Conservation (phyloP, 2,888 invertebrate genomes). For the Terebella lapidaria region DNA sequence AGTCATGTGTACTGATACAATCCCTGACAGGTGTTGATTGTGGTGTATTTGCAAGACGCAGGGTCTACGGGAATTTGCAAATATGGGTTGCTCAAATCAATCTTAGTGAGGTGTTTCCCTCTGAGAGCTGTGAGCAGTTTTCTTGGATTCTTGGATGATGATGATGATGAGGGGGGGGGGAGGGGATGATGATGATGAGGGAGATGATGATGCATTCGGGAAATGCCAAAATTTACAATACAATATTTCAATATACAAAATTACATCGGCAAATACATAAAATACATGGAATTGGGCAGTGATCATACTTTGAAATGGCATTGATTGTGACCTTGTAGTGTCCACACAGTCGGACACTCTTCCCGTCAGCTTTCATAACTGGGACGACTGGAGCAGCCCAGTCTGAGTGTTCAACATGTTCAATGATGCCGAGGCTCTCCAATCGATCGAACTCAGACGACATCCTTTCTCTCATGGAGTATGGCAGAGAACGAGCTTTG, state of each 20-base stretch:
- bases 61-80: background rate
- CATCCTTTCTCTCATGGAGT: slow-evolving; percentile 9
- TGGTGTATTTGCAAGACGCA: background rate
- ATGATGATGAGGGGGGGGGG: too few relatives aligned
- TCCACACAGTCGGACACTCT: slow-evolving; percentile 16
- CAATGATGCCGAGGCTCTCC: slow-evolving; percentile 5
- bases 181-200: too few relatives aligned
- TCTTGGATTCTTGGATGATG: slow-evolving; percentile 15
- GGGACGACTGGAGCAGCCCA: slow-evolving; percentile 26
- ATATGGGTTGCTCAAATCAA: slow-evolving; percentile 30
- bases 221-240: too few relatives aligned
- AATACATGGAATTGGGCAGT: slow-evolving; percentile 24
- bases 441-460: slow-evolving; percentile 9
- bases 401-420: slow-evolving; percentile 9
- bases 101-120: slow-evolving; percentile 17
- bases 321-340: slow-evolving; percentile 24
- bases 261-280: too few relatives aligned
- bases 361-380: slow-evolving; percentile 13
- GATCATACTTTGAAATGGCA: slow-evolving; percentile 5
- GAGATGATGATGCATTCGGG: too few relatives aligned
- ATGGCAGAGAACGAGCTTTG: slow-evolving; percentile 27
- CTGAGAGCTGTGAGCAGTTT: slow-evolving; percentile 13
- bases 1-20: background rate
- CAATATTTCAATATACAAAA: too few relatives aligned
- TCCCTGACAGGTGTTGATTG: background rate